Base-by-base conservation (phyloP, 1,140 invertebrate species). In the Lethrus apterus region DNA sequence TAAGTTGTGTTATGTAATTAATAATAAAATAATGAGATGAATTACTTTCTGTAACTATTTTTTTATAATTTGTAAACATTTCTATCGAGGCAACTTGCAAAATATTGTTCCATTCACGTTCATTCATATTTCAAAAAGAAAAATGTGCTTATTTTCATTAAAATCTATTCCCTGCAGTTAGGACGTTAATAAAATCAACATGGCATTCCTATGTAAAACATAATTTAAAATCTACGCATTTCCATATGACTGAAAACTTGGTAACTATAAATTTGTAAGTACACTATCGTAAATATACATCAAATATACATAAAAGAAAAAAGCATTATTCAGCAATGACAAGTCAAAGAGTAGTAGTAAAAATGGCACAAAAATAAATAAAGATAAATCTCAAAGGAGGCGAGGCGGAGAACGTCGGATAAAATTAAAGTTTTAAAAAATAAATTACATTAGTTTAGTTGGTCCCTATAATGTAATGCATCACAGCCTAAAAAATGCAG, bases 401-500 rank as follows among this genome's bases (percentile, higher is more conserved):
- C 5, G 34, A 36, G 19, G 8, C 5, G 34, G 23, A 36, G 10
- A 36, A 36, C 11, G 13, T n/a, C 11, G 23, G 5, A 36, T 20
- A 20, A 36, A 7, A 8, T n/a, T 36, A n/a, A 20, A 36, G 2
- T 20, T 17, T 19, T 36, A 36, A 36, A 36, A 36, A n/a, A n/a
- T 36, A 36, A 36, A 36, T 36, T 36, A 36, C 23, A 36, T 20
- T 36, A 20, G 17, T 36, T 15, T 20, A 36, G 19, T 36, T 36
- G 34, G 34, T 36, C 34, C 34, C 34, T 36, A 36, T 20, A 7
- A 36, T 18, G 4, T 36, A 36, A 36, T 26, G 44, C 54, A 57
- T 62, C 60, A 62, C 60, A 62, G 60, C 60, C 60, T 46, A 50
- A 50, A 52, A 62, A 60, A 62, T 60, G 56, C 56, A 55, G 52